phyloP scores from a whole-genome alignment of 2,797 vertebrate species.

The Paguma larvata region DNA sequence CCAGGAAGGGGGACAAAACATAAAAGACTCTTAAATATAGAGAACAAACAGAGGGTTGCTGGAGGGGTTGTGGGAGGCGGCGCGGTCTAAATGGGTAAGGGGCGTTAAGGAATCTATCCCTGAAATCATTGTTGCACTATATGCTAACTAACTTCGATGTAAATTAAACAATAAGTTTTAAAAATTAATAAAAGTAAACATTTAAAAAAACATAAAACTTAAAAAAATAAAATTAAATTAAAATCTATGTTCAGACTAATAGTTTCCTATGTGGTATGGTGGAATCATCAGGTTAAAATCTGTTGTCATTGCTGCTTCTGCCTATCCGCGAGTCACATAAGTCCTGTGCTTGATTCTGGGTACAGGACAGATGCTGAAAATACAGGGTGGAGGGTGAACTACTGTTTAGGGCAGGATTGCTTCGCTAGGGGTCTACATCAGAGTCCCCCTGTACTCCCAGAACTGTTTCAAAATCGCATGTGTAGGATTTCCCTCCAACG shows the following conservation, averaged over 20 bases:
- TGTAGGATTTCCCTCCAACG: not conserved
- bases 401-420: not conserved
- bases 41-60: no score
- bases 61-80: no score
- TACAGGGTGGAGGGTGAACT: not conserved
- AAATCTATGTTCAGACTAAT: not conserved
- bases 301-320: not conserved
- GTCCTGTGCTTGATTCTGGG: not conserved
- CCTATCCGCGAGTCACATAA: not conserved
- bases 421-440: not conserved
- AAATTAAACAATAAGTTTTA: no score
- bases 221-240: no score
- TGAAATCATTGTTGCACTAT: no score
- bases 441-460: not conserved
- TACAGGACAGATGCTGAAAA: not conserved
- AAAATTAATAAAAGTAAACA: no score
- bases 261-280: not conserved
- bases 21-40: no score
- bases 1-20: no score
- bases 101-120: no score
- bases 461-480: not conserved
- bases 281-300: constrained; percentile 22
- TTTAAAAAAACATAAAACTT: not conserved
- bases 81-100: no score
- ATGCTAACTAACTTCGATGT: no score